A percentile compares a stretch with the other conserved stretches of the same genome.
Evolutionary conservation across 1,140 invertebrate genomes (phyloP).

Genomic region (Calliphora vicina): DNA sequence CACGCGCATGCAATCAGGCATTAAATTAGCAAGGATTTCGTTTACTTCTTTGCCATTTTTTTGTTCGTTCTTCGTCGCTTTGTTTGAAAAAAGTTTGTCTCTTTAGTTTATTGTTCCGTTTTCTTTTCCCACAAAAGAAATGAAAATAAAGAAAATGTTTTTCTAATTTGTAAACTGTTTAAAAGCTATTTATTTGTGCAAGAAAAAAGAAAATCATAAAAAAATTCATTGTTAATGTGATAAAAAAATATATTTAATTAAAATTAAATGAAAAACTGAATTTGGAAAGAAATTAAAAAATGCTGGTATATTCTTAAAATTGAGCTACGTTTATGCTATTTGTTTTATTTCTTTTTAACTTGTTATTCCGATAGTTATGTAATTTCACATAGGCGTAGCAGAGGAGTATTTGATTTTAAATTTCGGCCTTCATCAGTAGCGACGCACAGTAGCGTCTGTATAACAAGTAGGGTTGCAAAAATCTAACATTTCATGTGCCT

Average conservation of each 20-base stretch:
- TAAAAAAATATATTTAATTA: not conserved
- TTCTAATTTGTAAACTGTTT: not conserved
- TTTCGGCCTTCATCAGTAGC: no score
- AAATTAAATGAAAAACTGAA: not conserved
- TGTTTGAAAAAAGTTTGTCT: not conserved
- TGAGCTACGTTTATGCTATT: no score
- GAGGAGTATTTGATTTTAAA: no score
- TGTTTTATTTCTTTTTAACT: no score
- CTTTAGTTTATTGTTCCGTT: not conserved
- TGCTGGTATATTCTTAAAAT: no score
- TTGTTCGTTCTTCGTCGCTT: no score
- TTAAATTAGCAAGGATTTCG: slow-evolving; percentile 5
- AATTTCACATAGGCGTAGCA: no score
- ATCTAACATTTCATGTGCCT: no score
- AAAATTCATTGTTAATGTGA: not conserved
- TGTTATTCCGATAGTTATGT: no score
- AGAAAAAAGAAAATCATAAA: not conserved
- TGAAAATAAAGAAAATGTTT: not conserved
- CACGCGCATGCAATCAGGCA: slow-evolving; percentile 7
- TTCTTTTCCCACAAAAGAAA: not conserved
- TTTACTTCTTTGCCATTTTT: not conserved
- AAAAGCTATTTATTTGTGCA: not conserved
- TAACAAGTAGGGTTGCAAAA: no score
- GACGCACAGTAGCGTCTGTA: no score
- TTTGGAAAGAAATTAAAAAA: no score